These are phyloP conservation scores for Drosophila kokeensis DNA, from an alignment of 2,888 invertebrate species.

Conservation along the genomic window DNA sequence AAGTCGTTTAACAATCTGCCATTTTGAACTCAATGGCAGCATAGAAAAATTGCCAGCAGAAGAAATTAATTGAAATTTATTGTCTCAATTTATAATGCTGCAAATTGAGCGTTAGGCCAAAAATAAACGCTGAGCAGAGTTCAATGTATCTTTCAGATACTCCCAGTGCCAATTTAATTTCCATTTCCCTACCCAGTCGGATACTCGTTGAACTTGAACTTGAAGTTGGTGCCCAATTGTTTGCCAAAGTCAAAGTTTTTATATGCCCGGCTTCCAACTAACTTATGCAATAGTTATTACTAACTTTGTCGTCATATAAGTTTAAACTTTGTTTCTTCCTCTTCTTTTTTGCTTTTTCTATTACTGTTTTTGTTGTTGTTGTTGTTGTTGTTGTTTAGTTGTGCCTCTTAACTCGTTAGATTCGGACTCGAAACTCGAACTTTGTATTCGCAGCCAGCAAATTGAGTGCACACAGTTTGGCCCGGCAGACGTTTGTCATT, in stretches of 20 bases:
- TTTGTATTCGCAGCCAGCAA: conserved; percentile 44
- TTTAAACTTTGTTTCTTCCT: background rate
- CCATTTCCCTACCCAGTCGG: background rate
- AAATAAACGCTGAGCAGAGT: conserved; percentile 58
- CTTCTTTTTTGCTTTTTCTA: background rate
- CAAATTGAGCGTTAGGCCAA: conserved; percentile 66
- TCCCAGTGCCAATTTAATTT: background rate
- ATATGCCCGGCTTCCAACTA: conserved; percentile 26
- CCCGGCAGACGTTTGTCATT: conserved; percentile 74
- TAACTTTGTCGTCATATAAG: conserved; percentile 62
- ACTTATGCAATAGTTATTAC: conserved; percentile 60
- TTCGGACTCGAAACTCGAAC: conserved; percentile 32
- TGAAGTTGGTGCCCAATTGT: conserved; percentile 62
- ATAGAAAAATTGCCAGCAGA: conserved; percentile 14
- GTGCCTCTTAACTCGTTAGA: conserved; percentile 51
- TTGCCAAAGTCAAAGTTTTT: conserved; percentile 68
- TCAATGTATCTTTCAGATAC: conserved; percentile 59
- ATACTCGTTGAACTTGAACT: conserved; percentile 77
- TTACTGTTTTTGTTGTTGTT: background rate
- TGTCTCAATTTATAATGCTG: conserved; percentile 76
- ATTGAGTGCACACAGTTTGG: conserved; percentile 68
- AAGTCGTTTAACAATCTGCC: conserved; percentile 1
- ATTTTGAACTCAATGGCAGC: conserved; percentile 38
- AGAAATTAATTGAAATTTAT: conserved; percentile 79
- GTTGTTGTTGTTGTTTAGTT: conserved; percentile 47